These are phyloP conservation scores for Orbicella faveolata DNA, from an alignment of 64 coral and sea anemone species.

Conservation along the genomic window DNA sequence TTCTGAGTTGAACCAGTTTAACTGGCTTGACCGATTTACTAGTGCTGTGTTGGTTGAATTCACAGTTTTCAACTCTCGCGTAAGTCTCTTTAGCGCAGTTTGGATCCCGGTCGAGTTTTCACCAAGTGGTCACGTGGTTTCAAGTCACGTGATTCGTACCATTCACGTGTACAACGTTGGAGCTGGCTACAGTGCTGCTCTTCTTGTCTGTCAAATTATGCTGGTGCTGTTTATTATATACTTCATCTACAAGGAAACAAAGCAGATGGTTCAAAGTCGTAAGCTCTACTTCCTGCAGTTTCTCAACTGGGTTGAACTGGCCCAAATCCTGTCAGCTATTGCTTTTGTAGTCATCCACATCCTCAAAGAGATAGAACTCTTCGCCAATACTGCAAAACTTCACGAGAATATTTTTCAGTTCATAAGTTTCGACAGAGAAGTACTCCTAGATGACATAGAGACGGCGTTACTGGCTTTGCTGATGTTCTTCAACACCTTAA, in stretches of 20 bases:
- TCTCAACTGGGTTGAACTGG: constrained; percentile 43
- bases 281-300: constrained; percentile 15
- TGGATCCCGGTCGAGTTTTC: constrained; percentile 36
- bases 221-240: constrained; percentile 40
- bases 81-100: constrained; percentile 37
- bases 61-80: constrained; percentile 25
- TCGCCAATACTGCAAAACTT: not conserved
- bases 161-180: constrained; percentile 35
- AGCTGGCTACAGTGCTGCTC: constrained; percentile 21
- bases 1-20: not conserved
- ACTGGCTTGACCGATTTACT: constrained; percentile 42
- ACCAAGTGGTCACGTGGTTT: constrained; percentile 24
- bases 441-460: constrained; percentile 29
- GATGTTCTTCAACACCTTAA: constrained; percentile 59
- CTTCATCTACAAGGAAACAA: constrained; percentile 11
- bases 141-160: constrained; percentile 15
- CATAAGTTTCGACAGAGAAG: constrained; percentile 37
- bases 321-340: constrained; percentile 28
- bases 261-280: not conserved
- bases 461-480: constrained; percentile 30
- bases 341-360: constrained; percentile 22
- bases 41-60: constrained; percentile 37
- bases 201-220: constrained; percentile 34
- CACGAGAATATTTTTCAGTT: constrained; percentile 16
- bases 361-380: constrained; percentile 19